phyloP scores from a whole-genome alignment of 2,797 vertebrate genomes.

The Choloepus didactylus region DNA sequence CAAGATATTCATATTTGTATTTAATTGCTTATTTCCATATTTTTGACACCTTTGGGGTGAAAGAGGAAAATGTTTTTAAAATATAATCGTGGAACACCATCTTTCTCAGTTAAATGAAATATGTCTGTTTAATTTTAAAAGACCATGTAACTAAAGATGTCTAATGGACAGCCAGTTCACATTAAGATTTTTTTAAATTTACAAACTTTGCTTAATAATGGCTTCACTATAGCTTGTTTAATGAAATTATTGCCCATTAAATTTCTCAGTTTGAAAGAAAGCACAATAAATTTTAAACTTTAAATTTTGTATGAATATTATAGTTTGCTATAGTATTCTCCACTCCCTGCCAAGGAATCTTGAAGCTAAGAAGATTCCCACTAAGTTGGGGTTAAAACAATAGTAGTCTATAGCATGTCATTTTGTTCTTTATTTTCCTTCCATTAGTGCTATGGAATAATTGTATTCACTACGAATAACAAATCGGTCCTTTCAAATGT shows the following conservation, averaged over 20 bases:
- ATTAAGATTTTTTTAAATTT: conserved; percentile 71
- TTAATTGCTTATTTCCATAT: neutral
- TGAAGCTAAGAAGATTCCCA: conserved; percentile 59
- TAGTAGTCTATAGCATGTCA: neutral
- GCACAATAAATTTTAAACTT: conserved; percentile 61
- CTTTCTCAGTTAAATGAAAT: conserved; percentile 62
- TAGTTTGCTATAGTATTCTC: conserved; percentile 57
- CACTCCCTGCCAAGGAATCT: neutral
- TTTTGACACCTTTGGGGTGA: neutral
- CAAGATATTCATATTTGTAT: neutral
- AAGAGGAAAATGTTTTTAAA: neutral
- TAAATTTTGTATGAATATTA: conserved; percentile 53
- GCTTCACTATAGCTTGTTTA: conserved; percentile 7
- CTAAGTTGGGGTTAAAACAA: conserved; percentile 55
- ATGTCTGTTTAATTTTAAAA: conserved; percentile 74
- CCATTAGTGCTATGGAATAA: neutral
- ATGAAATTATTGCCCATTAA: conserved; percentile 76
- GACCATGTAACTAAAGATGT: conserved; percentile 71
- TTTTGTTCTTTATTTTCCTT: conserved; percentile 74
- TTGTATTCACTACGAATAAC: conserved; percentile 69
- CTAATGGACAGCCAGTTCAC: conserved; percentile 48
- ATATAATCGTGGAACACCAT: neutral
- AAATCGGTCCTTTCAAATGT: conserved; percentile 34
- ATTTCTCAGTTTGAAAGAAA: conserved; percentile 42
- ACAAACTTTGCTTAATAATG: conserved; percentile 69